Evolutionary conservation across 2,113 vertebrate genomes (phyloP).

Genomic region (Condylura cristata): DNA sequence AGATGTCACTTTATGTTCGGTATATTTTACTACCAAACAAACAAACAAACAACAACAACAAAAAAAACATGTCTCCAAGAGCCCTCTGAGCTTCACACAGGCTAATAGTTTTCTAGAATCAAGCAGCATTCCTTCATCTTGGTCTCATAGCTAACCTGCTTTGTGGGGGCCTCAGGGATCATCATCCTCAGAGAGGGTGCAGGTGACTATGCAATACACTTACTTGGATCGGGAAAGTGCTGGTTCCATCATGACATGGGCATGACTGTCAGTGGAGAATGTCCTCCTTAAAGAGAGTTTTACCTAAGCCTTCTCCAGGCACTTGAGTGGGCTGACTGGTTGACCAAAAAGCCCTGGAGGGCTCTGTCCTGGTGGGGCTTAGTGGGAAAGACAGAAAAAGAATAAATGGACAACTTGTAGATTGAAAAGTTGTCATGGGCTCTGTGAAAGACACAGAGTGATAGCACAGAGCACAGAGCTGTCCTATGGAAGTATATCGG

Average conservation of each 20-base stretch:
- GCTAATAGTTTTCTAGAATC: background rate
- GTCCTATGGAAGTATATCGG: background rate
- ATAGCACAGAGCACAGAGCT: background rate
- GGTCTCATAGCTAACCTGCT: background rate
- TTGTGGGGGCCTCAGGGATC: background rate
- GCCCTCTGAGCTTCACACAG: background rate
- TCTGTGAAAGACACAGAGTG: background rate
- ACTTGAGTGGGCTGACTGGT: background rate
- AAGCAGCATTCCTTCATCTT: background rate
- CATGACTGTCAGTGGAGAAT: background rate
- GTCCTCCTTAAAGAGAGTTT: background rate
- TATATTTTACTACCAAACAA: background rate
- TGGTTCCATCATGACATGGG: accelerated
- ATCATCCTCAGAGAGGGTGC: background rate
- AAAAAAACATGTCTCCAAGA: background rate
- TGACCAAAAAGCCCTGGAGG: background rate
- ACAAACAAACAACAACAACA: no score
- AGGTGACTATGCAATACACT: background rate
- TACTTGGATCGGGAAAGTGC: background rate
- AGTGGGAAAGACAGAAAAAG: background rate
- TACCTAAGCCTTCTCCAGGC: background rate
- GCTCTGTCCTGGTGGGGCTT: background rate
- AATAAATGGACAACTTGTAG: background rate
- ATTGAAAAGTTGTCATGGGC: background rate
- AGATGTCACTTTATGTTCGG: background rate